Evolutionary conservation across 2,113 vertebrate genomes (phyloP), one percentile per base, ranked within the genome.

Genomic region (Pseudopodoces humilis): DNA sequence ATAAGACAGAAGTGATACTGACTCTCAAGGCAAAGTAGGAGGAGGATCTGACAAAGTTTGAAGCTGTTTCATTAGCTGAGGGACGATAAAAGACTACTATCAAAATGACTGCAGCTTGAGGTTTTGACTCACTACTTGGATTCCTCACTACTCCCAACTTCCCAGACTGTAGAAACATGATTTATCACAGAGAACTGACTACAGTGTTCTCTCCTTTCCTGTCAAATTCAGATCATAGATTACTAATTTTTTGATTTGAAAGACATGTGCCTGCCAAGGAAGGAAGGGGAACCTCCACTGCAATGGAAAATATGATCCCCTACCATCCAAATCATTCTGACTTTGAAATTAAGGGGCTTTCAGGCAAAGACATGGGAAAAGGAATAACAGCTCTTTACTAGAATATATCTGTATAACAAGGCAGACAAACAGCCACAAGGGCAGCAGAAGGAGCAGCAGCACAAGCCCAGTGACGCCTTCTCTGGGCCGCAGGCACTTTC

Each of bases 1-100:
- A 72, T 82, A 93, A 94, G 59, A 94, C 85, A 79, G 74, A 97
- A 93, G 85, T 74, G 83, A 79, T 94, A 78, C 56, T 89, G 90
- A 83, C 72, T 96, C 79, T 90, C 65, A 92, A 91, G 79, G 92
- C 92, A 94, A 92, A 91, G 77, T 35, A 88, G 56, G 71, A 94
- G 88, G 89, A 94, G 65, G 77, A 91, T 39, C 62, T 94, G 84
- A 65, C 79, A 94, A 94, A 94, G 35, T 86, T 49, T 81, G 88
- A 94, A 83, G 76, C 70, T 86, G 41, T 76, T 90, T 91, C 72
- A 91, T 95, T 75, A 88, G 63, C 59, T 88, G 88, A 86, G 44
- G 53, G 43, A 91, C 79, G 39, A 82, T 83, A 89, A 92, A 91
- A 96, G 64, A 81, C 71, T 63, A 75, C 79, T 94, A 59, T 77